Conservation (phyloP, 1,140 invertebrate species). For the Polypedilum pembai region DNA sequence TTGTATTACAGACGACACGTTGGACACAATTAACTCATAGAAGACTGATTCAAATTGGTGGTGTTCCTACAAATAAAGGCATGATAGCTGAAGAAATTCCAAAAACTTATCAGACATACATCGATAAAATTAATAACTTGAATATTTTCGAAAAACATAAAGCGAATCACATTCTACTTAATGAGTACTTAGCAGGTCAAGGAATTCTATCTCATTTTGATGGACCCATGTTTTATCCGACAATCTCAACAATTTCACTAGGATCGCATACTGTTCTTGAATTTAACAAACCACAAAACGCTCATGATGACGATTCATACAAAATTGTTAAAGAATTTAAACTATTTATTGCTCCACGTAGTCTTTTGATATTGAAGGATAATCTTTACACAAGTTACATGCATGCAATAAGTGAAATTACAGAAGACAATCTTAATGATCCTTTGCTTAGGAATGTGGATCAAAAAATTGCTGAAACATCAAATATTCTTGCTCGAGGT, state of each 20-base stretch:
- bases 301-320: constrained; percentile 33
- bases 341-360: constrained; percentile 65
- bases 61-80: constrained; percentile 83
- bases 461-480: constrained; percentile 33
- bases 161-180: constrained; percentile 93
- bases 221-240: constrained; percentile 87
- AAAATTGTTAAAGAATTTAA: constrained; percentile 22
- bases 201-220: constrained; percentile 94
- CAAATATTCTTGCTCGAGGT: constrained; percentile 51
- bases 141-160: constrained; percentile 67
- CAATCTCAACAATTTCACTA: constrained; percentile 85
- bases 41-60: constrained; percentile 93
- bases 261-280: constrained; percentile 85
- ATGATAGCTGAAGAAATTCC: constrained; percentile 91
- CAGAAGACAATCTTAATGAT: constrained; percentile 62
- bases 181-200: constrained; percentile 90
- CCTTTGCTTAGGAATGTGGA: constrained; percentile 52
- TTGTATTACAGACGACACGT: constrained; percentile 30
- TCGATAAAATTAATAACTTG: constrained; percentile 64
- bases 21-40: constrained; percentile 90
- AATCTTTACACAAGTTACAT: constrained; percentile 77
- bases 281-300: constrained; percentile 55
- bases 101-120: constrained; percentile 66
- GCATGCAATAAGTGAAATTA: constrained; percentile 78
- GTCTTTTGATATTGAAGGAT: constrained; percentile 77